These are phyloP conservation scores for Agelastica alni DNA, from an alignment of 2,888 invertebrate species.

Conservation along the genomic window DNA sequence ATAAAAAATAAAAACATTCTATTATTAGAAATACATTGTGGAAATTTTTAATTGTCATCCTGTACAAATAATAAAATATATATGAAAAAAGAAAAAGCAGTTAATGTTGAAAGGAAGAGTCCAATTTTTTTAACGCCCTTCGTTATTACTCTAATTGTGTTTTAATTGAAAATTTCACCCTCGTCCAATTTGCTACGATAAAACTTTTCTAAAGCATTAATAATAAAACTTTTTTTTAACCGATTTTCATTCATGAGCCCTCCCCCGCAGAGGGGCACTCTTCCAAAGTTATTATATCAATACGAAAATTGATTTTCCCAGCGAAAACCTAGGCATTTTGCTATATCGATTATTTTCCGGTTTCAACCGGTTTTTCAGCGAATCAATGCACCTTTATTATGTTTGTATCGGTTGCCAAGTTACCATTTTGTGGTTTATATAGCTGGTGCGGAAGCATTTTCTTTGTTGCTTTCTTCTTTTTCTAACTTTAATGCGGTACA, in stretches of 20 bases:
- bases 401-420: constrained; percentile 53
- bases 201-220: constrained; percentile 1
- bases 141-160: too few species aligned
- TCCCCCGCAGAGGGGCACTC: constrained; percentile 14
- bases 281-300: constrained; percentile 36
- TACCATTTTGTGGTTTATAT: constrained; percentile 47
- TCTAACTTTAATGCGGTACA: constrained; percentile 47
- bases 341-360: constrained; percentile 53
- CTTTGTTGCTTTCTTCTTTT: constrained; percentile 49
- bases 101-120: too few species aligned
- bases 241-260: constrained; percentile 30
- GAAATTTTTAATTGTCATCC: too few species aligned
- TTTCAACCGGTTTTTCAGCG: constrained; percentile 49
- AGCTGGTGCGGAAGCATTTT: constrained; percentile 47
- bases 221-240: constrained; percentile 15
- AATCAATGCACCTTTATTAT: constrained; percentile 54
- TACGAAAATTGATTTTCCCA: constrained; percentile 48
- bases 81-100: too few species aligned
- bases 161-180: background rate
- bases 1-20: background rate
- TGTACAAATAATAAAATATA: too few species aligned
- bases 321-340: constrained; percentile 47
- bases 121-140: too few species aligned
- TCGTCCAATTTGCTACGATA: background rate
- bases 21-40: too few species aligned